A percentile compares a stretch with the other conserved stretches of the same genome.
phyloP scores from a whole-genome alignment of 2,888 invertebrate genomes.

The Patella depressa region DNA sequence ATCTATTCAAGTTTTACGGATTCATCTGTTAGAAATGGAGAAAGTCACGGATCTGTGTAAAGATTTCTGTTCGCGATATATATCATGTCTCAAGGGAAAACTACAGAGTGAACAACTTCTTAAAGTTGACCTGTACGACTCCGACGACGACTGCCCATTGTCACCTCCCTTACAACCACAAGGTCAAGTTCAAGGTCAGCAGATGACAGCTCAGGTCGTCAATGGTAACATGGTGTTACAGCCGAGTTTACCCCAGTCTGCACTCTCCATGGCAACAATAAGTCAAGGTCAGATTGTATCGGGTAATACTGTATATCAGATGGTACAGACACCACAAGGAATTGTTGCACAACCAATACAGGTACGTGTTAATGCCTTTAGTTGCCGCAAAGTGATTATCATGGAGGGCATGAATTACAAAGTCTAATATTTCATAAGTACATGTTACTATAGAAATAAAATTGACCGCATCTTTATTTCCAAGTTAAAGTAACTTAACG shows the following conservation, averaged over 20 bases:
- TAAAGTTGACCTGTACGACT: slow-evolving; percentile 54
- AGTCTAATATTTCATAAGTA: no score
- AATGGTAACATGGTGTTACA: slow-evolving; percentile 58
- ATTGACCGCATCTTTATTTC: no score
- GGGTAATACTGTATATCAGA: slow-evolving; percentile 72
- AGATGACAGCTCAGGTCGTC: slow-evolving; percentile 13
- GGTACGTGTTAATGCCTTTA: slow-evolving; percentile 46
- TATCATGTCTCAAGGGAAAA: slow-evolving; percentile 84
- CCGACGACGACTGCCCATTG: slow-evolving; percentile 49
- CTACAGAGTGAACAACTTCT: slow-evolving; percentile 69
- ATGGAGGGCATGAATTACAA: no score
- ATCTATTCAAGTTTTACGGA: slow-evolving; percentile 90
- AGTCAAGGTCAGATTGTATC: slow-evolving; percentile 70
- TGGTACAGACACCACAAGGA: slow-evolving; percentile 73
- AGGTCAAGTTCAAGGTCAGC: not conserved
- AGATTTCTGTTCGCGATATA: slow-evolving; percentile 94
- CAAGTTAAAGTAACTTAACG: no score
- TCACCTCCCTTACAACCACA: slow-evolving; percentile 10
- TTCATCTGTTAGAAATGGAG: slow-evolving; percentile 91
- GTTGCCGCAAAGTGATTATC: not conserved
- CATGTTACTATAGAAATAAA: no score
- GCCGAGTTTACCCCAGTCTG: slow-evolving; percentile 50
- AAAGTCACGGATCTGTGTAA: slow-evolving; percentile 95
- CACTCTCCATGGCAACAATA: slow-evolving; percentile 63
- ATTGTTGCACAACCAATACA: slow-evolving; percentile 73